These are phyloP conservation scores for Halcyon chelicuti DNA, from an alignment of 2,797 vertebrate genomes.

Conservation along the genomic window DNA sequence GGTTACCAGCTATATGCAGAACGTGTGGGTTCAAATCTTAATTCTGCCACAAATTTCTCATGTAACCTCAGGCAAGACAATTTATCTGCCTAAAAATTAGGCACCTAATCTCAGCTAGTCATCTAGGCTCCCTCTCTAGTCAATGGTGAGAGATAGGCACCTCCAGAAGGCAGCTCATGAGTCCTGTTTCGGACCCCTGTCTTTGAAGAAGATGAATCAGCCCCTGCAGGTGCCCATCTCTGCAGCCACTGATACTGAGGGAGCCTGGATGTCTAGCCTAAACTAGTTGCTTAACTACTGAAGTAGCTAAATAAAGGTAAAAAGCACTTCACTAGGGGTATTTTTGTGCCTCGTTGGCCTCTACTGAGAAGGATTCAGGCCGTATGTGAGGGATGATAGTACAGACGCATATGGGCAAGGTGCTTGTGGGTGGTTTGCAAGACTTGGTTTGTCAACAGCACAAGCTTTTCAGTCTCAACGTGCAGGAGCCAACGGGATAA, in stretches of 20 bases:
- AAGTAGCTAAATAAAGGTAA: constrained; percentile 18
- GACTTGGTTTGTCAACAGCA: neutral
- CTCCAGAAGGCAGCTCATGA: constrained; percentile 30
- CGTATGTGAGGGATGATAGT: neutral
- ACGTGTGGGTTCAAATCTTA: neutral
- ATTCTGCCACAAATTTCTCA: constrained; percentile 19
- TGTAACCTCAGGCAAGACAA: constrained; percentile 46
- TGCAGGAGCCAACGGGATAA: neutral
- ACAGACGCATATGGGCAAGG: neutral
- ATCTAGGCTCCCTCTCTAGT: constrained; percentile 67
- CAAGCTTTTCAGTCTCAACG: neutral
- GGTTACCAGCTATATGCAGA: neutral
- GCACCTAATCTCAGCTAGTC: constrained; percentile 66
- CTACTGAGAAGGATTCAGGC: neutral
- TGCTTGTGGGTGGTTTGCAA: neutral
- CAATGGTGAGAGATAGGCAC: constrained; percentile 43
- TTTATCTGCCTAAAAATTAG: constrained; percentile 63
- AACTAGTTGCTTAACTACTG: neutral
- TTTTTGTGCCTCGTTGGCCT: neutral
- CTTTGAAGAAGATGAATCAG: constrained; percentile 70
- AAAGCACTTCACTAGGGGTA: neutral
- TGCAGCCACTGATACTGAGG: constrained; percentile 3
- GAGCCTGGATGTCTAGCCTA: constrained; percentile 50
- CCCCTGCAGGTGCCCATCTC: constrained; percentile 46
- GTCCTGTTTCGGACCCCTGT: neutral